phyloP scores from a whole-genome alignment of 2,797 vertebrate genomes.

The Enteromius treurensis region DNA sequence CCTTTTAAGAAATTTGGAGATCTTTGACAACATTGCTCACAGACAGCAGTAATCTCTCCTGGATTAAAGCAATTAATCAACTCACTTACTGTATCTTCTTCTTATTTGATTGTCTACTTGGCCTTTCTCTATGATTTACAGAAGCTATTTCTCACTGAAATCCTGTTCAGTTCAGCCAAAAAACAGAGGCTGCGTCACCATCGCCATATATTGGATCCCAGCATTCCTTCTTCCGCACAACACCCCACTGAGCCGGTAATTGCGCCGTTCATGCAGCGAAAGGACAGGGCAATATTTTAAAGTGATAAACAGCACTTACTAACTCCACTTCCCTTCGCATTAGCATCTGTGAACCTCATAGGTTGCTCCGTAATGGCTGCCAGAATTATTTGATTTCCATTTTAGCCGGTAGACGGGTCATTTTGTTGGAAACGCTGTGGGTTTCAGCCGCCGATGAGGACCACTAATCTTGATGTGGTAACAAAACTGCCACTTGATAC shows the following conservation, averaged over 20 bases:
- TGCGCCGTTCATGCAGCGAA: constrained; percentile 71
- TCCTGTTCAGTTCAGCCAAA: constrained; percentile 28
- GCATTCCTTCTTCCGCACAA: constrained; percentile 56
- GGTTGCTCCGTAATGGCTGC: constrained; percentile 25
- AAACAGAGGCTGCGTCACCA: constrained; percentile 40
- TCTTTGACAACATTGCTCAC: neutral
- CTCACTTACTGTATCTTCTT: constrained; percentile 20
- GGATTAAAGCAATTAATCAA: constrained; percentile 32
- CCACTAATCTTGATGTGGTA: constrained; percentile 15
- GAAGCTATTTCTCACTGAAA: constrained; percentile 42
- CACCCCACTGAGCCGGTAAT: constrained; percentile 74
- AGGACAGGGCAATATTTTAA: constrained; percentile 62
- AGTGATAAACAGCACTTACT: constrained; percentile 59
- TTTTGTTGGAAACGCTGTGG: neutral
- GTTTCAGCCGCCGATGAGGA: neutral
- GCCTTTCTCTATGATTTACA: constrained; percentile 43
- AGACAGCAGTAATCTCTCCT: neutral
- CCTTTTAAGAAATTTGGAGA: constrained; percentile 13
- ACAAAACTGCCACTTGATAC: constrained; percentile 3
- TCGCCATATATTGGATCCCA: constrained; percentile 52
- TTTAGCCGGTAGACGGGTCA: neutral
- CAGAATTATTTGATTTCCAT: constrained; percentile 26
- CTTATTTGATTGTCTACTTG: constrained; percentile 43
- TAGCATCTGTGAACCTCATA: constrained; percentile 40
- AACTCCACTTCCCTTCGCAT: constrained; percentile 43